phyloP scores from a whole-genome alignment of 1,140 invertebrate genomes.

The Tribolium madens region DNA sequence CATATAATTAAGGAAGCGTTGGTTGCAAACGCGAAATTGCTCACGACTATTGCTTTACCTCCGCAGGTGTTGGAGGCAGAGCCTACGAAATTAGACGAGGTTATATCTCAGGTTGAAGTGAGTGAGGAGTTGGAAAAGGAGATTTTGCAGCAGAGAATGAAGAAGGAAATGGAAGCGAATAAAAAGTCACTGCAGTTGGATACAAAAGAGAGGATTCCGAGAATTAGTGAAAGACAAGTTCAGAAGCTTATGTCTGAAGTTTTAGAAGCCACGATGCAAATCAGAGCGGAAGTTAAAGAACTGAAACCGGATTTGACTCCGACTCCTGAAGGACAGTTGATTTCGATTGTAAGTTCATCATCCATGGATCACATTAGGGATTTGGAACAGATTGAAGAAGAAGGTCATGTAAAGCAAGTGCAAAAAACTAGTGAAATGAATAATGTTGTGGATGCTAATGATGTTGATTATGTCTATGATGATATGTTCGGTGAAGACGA shows the following conservation, averaged over 20 bases:
- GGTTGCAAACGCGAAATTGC: conserved; percentile 54
- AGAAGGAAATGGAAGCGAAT: conserved; percentile 16
- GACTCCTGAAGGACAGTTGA: conserved; percentile 66
- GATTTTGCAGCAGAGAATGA: conserved; percentile 36
- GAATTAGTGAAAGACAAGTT: conserved; percentile 64
- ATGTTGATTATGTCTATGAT: conserved; percentile 1
- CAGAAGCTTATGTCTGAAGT: conserved; percentile 68
- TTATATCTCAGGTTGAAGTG: conserved; percentile 11
- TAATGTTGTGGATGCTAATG: not conserved
- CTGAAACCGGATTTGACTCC: conserved; percentile 69
- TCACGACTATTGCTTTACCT: conserved; percentile 57
- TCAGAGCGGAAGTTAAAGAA: conserved; percentile 69
- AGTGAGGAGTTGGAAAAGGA: conserved; percentile 38
- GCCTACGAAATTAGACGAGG: not conserved
- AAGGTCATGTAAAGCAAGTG: conserved; percentile 3
- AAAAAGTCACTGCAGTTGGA: conserved; percentile 45
- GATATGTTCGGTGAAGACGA: not conserved
- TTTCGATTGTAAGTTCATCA: conserved; percentile 56
- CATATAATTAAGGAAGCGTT: conserved; percentile 58
- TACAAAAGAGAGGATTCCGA: conserved; percentile 27
- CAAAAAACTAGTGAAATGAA: conserved; percentile 11
- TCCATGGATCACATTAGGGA: conserved; percentile 54
- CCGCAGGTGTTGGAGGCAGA: conserved; percentile 43
- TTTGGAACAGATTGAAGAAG: conserved; percentile 47
- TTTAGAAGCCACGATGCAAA: conserved; percentile 68